Conservation (phyloP, 2,888 invertebrate species). For the Pecten maximus region DNA sequence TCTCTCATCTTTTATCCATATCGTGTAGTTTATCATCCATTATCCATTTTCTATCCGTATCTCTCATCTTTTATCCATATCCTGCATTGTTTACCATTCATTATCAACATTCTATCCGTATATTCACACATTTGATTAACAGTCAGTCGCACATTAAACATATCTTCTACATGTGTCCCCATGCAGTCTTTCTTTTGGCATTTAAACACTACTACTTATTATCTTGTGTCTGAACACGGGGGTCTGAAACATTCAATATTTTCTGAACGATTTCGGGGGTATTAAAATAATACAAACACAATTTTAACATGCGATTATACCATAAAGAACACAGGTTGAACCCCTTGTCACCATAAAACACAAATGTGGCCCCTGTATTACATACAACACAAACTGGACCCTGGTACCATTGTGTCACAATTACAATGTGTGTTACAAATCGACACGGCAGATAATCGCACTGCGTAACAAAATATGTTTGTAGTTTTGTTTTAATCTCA, state of each 20-base stretch:
- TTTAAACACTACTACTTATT: not conserved
- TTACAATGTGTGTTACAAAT: too few species aligned
- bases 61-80: too few species aligned
- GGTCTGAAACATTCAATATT: not conserved
- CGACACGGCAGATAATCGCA: too few species aligned
- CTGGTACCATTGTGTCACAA: not conserved
- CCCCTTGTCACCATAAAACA: not conserved
- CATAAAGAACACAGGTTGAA: too few species aligned
- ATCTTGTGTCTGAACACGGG: not conserved
- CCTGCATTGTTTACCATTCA: too few species aligned
- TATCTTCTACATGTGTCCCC: not conserved
- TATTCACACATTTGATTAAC: not conserved
- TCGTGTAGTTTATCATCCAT: too few species aligned
- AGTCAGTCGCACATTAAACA: not conserved
- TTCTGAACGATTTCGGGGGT: not conserved
- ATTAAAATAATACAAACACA: too few species aligned
- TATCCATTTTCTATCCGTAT: too few species aligned
- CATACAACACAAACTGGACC: not conserved
- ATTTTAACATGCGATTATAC: too few species aligned
- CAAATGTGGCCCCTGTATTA: not conserved
- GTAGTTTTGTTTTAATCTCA: not conserved
- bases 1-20: too few species aligned
- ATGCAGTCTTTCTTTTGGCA: not conserved
- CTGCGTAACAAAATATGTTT: too few species aligned
- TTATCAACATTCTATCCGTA: not conserved